Percentiles rank a stretch among this genome's conserved stretches.
phyloP scores from a whole-genome alignment of 2,797 vertebrate genomes.

The Macrochelys suwanniensis region DNA sequence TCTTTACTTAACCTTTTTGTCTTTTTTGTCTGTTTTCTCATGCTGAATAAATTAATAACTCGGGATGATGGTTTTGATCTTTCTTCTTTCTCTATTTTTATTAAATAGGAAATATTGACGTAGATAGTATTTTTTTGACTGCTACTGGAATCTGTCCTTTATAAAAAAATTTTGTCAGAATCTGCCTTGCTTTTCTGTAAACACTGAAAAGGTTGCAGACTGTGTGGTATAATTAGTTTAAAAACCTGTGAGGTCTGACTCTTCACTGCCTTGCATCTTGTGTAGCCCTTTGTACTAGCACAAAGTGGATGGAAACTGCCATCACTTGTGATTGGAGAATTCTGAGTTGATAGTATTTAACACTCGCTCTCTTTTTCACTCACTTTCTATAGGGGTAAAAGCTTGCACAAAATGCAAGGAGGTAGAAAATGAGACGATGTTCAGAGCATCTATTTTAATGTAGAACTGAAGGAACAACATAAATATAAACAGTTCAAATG shows the following conservation, averaged over 20 bases:
- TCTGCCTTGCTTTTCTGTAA: not conserved
- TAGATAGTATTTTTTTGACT: not conserved
- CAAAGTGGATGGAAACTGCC: not conserved
- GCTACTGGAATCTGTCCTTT: not conserved
- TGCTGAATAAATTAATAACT: not conserved
- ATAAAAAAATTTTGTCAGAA: not conserved
- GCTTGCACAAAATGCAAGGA: not conserved
- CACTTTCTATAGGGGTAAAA: not conserved
- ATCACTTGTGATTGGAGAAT: not conserved
- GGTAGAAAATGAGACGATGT: not conserved
- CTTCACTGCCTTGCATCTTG: not conserved
- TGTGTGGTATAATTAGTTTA: not conserved
- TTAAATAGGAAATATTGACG: not conserved
- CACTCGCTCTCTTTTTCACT: not conserved
- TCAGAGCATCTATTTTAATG: not conserved
- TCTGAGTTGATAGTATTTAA: not conserved
- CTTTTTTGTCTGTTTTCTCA: not conserved
- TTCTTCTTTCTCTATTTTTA: not conserved
- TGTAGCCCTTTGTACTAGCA: not conserved
- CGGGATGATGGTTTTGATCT: not conserved
- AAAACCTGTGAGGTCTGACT: not conserved
- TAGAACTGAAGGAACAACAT: not conserved
- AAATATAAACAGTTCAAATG: not conserved
- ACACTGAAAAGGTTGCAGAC: fast-evolving
- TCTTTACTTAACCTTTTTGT: not conserved